These are phyloP conservation scores for Diplogasteroides magnus DNA, from an alignment of 1,140 invertebrate species.

Conservation along the genomic window DNA sequence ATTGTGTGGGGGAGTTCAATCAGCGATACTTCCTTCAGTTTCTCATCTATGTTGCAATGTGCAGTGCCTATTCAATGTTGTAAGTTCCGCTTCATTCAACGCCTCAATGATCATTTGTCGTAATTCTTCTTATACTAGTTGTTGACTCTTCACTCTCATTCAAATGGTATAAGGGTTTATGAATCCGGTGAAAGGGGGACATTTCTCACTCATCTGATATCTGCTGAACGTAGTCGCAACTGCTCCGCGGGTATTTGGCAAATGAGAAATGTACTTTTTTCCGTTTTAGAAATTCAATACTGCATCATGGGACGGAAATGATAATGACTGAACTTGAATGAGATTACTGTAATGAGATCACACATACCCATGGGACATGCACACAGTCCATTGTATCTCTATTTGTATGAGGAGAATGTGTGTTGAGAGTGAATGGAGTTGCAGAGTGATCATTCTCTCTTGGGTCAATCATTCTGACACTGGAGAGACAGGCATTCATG, in stretches of 20 bases:
- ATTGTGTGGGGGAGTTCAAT: conserved; percentile 86
- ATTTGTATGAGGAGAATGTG: not conserved
- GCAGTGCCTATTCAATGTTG: conserved; percentile 37
- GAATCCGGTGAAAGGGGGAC: not conserved
- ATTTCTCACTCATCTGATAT: not conserved
- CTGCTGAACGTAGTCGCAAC: too few species aligned
- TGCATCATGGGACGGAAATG: not conserved
- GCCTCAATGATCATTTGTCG: too few species aligned
- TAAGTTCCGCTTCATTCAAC: too few species aligned
- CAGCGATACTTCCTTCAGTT: conserved; percentile 91
- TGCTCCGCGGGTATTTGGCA: too few species aligned
- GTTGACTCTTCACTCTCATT: too few species aligned
- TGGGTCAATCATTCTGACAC: conserved; percentile 55
- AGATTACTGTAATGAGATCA: not conserved
- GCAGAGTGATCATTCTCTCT: conserved; percentile 40
- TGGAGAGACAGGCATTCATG: conserved; percentile 65
- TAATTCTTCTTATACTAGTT: too few species aligned
- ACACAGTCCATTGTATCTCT: too few species aligned
- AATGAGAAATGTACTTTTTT: too few species aligned
- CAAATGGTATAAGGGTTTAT: conserved; percentile 4
- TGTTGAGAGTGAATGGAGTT: conserved; percentile 2
- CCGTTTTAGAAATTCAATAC: too few species aligned
- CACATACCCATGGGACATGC: too few species aligned
- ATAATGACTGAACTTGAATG: not conserved
- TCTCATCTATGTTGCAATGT: conserved; percentile 66